Percentiles rank a stretch among this genome's conserved stretches.
Evolutionary conservation across 2,888 invertebrate species (phyloP).

Genomic region (Philonicus albiceps): DNA sequence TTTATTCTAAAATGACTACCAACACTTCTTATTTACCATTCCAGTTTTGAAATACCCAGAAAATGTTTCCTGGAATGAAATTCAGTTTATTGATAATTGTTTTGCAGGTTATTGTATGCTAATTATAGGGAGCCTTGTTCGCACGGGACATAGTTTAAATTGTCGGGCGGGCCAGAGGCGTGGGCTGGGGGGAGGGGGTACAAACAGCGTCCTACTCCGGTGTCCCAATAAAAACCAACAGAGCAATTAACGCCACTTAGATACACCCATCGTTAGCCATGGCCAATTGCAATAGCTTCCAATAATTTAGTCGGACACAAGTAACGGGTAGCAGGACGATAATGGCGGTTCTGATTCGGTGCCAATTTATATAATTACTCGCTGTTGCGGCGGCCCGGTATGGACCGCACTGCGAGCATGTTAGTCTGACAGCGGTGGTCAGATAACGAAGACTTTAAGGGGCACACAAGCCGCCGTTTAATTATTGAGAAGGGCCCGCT

Average conservation of each 20-base stretch:
- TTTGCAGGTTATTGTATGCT: background rate
- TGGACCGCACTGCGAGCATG: background rate
- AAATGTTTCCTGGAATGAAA: background rate
- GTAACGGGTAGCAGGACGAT: background rate
- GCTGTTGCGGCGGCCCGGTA: background rate
- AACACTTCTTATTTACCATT: background rate
- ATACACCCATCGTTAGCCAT: background rate
- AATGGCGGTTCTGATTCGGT: constrained; percentile 5
- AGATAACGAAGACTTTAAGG: background rate
- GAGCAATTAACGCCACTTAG: background rate
- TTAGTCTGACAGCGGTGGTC: background rate
- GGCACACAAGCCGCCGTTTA: background rate
- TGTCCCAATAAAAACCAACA: background rate
- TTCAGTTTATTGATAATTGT: background rate
- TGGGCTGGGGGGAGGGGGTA: background rate
- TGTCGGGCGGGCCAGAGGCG: background rate
- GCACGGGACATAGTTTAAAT: background rate
- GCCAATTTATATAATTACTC: constrained; percentile 17
- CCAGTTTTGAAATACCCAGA: background rate
- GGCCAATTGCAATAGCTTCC: background rate
- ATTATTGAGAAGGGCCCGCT: background rate
- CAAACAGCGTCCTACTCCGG: background rate
- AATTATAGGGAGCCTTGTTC: background rate
- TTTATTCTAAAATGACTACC: background rate
- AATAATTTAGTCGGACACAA: background rate